Evolutionary conservation across 2,888 invertebrate species (phyloP).

Genomic region (Drosophila limbata): DNA sequence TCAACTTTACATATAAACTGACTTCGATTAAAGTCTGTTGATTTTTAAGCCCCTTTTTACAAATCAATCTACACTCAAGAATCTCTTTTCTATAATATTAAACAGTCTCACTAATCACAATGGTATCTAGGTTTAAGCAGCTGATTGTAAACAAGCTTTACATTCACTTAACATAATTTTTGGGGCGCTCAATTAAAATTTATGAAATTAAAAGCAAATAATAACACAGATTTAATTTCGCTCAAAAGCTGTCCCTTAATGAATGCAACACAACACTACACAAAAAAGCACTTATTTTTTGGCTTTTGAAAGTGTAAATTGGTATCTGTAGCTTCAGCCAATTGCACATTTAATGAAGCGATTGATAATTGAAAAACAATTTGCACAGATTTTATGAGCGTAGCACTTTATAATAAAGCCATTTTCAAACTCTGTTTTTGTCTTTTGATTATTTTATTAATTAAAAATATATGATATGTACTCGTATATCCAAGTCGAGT

Average conservation of each 20-base stretch:
- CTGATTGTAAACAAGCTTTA: not conserved
- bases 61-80: no score
- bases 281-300: not conserved
- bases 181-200: slow-evolving; percentile 56
- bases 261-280: not conserved
- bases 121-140: not conserved
- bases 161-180: not conserved
- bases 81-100: no score
- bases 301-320: not conserved
- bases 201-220: slow-evolving; percentile 73
- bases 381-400: not conserved
- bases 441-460: not conserved
- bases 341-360: not conserved
- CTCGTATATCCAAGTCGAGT: not conserved
- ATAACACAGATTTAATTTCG: slow-evolving; percentile 53
- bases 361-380: not conserved
- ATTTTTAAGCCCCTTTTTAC: not conserved
- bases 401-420: not conserved
- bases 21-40: not conserved
- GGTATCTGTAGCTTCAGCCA: not conserved
- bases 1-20: not conserved
- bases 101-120: not conserved
- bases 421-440: not conserved
- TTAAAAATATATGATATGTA: not conserved
- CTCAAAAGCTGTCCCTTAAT: slow-evolving; percentile 16